Evolutionary conservation across 2,888 invertebrate species (phyloP), one percentile per base, ranked within the genome.

Genomic region (Ochropleura plecta): DNA sequence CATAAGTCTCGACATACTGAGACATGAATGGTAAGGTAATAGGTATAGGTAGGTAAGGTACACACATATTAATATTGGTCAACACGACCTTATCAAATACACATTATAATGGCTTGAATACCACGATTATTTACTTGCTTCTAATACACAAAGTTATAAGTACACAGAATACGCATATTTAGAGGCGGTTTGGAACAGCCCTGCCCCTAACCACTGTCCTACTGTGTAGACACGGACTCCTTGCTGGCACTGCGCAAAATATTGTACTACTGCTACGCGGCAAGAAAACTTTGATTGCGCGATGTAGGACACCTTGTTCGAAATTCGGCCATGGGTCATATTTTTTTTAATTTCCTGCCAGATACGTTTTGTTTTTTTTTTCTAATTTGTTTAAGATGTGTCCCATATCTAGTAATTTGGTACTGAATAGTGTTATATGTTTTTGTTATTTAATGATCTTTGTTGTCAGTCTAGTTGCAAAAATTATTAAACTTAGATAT

Each of bases 221-320:
- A 59, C 82, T 82, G 70, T 16, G 70, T 55, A 79, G 82, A 79
- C 12, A 82, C 64, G 79, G 79, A 79, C 79, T 75, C 59, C 78
- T 70, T 16, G 0, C 0, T 30, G 0, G 0, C 0, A 0, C 0
- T 0, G 6, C 1, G 10, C 12, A 18, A 82, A 65, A 59, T 78
- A 5, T 64, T 14, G 12, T 49, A 53, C 10, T n/a, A 18, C 5
- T 59, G 14, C 53, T 20, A 64, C 8, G 5, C 59, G 20, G 6
- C 20, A n/a, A 18, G 82, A 59, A 78, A 82, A 79, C 79, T 79
- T 79, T 70, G 16, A 70, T 82, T 64, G 79, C 82, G 79, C 78
- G 79, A 79, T 79, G 62, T 30, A 79, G 78, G 49, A 55, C n/a
- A 1, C 18, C 3, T 0, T 8, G 68, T 82, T 63, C 57, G 42